Evolutionary conservation across 2,113 vertebrate genomes (phyloP), one percentile per base, ranked within the genome.

Genomic region (Chlorodrepanis virens): DNA sequence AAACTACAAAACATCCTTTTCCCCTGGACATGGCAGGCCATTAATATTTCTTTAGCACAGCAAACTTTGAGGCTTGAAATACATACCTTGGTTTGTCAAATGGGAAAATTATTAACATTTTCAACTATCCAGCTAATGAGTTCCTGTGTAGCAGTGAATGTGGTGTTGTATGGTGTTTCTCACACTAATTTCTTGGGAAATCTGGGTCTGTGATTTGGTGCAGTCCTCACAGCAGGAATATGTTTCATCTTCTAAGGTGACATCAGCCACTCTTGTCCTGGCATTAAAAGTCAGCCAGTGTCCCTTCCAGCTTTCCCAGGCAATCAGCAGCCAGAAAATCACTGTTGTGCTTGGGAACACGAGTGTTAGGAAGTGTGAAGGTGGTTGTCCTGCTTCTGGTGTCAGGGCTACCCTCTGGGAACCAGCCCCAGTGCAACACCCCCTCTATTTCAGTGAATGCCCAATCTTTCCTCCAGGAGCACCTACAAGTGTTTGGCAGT

Each of bases 1-100:
- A 95, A 94, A 77, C 75, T 95, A 83, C 95, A 97, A 96, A 97
- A 91, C 39, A 76, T 80, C 89, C 74, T 92, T 74, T 92, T 94
- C 70, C 87, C 44, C 53, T 74, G 83, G 79, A 78, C 76, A 82
- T 8, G 18, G 68, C 87, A 91, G 45, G 52, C 61, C 86, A 94
- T 93, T 77, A 89, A 94, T 96, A 91, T 95, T 94, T 91, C 78
- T 70, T 96, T 93, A 76, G 67, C 89, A 79, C 72, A 9, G 5
- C 76, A 87, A 79, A 70, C 39, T 91, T 91, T 15, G 4, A 63
- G 70, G 57, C 64, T 90, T 90, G 37, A 93, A 93, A 80, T 63
- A 45, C 49, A 6, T 25, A 28, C n/a, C 60, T 93, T 45, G 27
- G 63, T 93, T 50, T 80, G 82, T 89, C 50, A 92, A 91, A 90